Evolutionary conservation across 2,113 vertebrate species (phyloP).

Genomic region (Tetraodon nigroviridis): DNA sequence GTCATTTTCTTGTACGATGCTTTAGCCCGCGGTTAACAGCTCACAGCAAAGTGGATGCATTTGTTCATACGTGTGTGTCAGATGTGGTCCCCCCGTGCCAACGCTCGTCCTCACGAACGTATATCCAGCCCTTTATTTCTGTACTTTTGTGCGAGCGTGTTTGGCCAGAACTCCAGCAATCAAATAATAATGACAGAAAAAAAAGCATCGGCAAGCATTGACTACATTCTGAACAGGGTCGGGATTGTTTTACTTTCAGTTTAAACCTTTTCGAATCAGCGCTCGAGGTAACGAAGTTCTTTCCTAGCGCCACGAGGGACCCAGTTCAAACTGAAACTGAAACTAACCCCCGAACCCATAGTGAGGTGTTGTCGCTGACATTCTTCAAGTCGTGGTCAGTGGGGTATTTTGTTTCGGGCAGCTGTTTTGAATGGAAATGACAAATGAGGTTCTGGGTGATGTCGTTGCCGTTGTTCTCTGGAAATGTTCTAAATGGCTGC

Average conservation of each 20-base stretch:
- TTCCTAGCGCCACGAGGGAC: conserved; percentile 24
- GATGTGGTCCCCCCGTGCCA: conserved; percentile 18
- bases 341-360: conserved; percentile 30
- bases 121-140: conserved; percentile 30
- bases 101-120: conserved; percentile 17
- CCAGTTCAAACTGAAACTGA: conserved; percentile 41
- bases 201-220: conserved; percentile 40
- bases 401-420: conserved; percentile 16
- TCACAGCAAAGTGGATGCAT: conserved; percentile 5
- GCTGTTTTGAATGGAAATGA: conserved; percentile 9
- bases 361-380: conserved; percentile 61
- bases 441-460: conserved; percentile 50
- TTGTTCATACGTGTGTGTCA: conserved; percentile 4
- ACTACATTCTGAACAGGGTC: conserved; percentile 60
- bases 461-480: conserved; percentile 44
- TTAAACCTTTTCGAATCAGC: conserved; percentile 26
- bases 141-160: conserved; percentile 38
- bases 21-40: conserved; percentile 16
- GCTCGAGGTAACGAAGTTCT: conserved; percentile 30
- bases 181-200: neutral
- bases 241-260: conserved; percentile 47
- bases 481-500: conserved; percentile 31
- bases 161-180: conserved; percentile 33
- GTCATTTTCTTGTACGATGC: conserved; percentile 40
- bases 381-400: conserved; percentile 63